Conservation (phyloP, 2,888 invertebrate genomes). For the Lycophotia porphyrea region DNA sequence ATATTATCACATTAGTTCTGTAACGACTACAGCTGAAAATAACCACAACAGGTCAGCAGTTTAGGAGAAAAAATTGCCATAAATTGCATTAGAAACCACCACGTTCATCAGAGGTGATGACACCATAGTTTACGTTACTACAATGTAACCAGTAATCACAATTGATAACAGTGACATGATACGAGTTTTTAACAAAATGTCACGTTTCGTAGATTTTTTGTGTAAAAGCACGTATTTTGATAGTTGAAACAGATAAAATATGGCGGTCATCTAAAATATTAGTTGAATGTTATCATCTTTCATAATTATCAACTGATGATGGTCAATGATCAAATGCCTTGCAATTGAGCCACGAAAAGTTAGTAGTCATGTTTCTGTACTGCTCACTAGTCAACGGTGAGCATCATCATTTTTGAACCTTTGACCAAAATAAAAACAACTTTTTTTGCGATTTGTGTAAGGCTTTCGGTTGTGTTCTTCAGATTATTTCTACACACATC, state of each 20-base stretch:
- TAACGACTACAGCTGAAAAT: background rate
- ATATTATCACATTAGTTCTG: background rate
- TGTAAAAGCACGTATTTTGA: constrained; percentile 32
- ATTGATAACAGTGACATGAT: constrained; percentile 1
- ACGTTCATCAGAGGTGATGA: background rate
- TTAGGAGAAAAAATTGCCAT: background rate
- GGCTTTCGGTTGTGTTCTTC: no score
- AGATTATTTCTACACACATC: no score
- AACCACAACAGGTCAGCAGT: background rate
- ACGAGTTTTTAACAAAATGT: constrained; percentile 16
- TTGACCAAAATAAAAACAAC: no score
- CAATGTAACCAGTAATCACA: constrained; percentile 31
- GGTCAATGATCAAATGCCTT: background rate
- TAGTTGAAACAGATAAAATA: constrained; percentile 39
- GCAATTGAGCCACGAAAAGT: no score
- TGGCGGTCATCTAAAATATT: background rate
- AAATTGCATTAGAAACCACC: background rate
- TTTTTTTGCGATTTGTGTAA: no score
- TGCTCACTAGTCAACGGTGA: no score
- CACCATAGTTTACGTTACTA: constrained; percentile 42
- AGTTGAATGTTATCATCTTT: background rate
- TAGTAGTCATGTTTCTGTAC: no score
- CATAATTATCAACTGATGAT: background rate
- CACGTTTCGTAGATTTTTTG: constrained; percentile 34
- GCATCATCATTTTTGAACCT: no score